A percentile compares a stretch with the other conserved stretches of the same genome.
phyloP scores from a whole-genome alignment of 2,797 vertebrate genomes.

The Novumbra hubbsi region DNA sequence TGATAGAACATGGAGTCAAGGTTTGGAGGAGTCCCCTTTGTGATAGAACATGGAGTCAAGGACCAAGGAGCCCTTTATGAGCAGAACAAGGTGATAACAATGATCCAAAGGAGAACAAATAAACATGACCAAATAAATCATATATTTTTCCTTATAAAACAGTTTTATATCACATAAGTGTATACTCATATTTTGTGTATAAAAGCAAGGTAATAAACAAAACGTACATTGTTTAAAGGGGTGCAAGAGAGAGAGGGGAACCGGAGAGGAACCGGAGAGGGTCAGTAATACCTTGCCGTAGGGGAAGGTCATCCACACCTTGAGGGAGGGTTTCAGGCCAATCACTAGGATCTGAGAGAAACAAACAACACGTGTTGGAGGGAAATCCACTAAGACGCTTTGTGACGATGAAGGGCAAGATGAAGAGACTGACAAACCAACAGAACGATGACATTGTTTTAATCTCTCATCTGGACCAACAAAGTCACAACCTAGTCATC shows the following conservation, averaged over 20 bases:
- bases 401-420: not conserved
- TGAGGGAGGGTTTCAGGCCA: conserved; percentile 92
- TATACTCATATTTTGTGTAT: no score
- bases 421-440: not conserved
- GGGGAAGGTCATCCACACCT: conserved; percentile 98
- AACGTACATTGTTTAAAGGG: not conserved
- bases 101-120: no score
- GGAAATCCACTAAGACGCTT: not conserved
- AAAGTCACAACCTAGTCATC: not conserved
- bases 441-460: not conserved
- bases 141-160: no score
- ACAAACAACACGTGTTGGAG: not conserved
- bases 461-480: not conserved
- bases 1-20: no score
- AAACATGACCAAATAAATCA: no score
- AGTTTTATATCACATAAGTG: no score
- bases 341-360: conserved; percentile 88
- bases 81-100: no score
- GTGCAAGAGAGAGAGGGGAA: not conserved
- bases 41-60: no score
- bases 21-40: no score
- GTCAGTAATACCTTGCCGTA: conserved; percentile 82
- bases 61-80: no score
- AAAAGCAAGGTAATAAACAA: no score
- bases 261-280: not conserved